Percentiles rank a stretch among this genome's conserved stretches.
Conservation (phyloP, 2,888 invertebrate genomes). For the Agrenia bidenticulata region DNA sequence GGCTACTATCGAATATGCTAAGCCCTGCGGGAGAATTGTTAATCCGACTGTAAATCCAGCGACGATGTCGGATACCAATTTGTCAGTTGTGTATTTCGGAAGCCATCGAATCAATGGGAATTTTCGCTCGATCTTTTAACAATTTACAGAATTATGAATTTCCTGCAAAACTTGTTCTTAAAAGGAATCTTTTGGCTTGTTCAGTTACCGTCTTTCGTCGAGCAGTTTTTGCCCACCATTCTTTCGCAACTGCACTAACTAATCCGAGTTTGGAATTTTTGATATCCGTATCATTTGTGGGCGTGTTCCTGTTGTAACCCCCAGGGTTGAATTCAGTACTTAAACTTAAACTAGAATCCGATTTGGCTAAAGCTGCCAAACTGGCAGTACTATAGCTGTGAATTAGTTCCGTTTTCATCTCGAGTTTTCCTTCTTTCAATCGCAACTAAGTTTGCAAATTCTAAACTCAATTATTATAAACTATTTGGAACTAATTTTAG, state of each 20-base stretch:
- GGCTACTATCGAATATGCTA: slow-evolving; percentile 66
- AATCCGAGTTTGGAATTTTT: slow-evolving; percentile 30
- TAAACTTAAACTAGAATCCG: slow-evolving; percentile 43
- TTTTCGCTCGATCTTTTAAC: slow-evolving; percentile 42
- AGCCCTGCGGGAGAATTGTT: slow-evolving; percentile 49
- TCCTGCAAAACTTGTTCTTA: slow-evolving; percentile 2
- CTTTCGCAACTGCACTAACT: slow-evolving; percentile 26
- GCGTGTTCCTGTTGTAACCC: slow-evolving; percentile 18
- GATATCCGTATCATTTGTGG: slow-evolving; percentile 9
- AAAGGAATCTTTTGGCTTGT: not conserved
- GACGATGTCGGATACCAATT: slow-evolving; percentile 47
- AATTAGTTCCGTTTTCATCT: slow-evolving; percentile 51
- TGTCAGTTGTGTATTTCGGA: slow-evolving; percentile 46
- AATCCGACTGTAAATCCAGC: slow-evolving; percentile 49
- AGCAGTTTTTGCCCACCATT: slow-evolving; percentile 37
- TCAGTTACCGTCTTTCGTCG: slow-evolving; percentile 49
- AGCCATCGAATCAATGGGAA: slow-evolving; percentile 50
- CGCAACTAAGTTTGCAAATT: not conserved
- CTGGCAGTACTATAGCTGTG: slow-evolving; percentile 50
- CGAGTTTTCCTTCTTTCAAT: not conserved
- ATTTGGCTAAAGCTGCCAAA: slow-evolving; percentile 45
- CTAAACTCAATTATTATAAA: not conserved
- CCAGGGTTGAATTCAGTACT: slow-evolving; percentile 33
- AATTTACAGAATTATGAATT: not conserved
- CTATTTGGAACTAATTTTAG: not conserved